Conservation (phyloP, 2,888 invertebrate genomes). For the Syrphus vitripennis region DNA sequence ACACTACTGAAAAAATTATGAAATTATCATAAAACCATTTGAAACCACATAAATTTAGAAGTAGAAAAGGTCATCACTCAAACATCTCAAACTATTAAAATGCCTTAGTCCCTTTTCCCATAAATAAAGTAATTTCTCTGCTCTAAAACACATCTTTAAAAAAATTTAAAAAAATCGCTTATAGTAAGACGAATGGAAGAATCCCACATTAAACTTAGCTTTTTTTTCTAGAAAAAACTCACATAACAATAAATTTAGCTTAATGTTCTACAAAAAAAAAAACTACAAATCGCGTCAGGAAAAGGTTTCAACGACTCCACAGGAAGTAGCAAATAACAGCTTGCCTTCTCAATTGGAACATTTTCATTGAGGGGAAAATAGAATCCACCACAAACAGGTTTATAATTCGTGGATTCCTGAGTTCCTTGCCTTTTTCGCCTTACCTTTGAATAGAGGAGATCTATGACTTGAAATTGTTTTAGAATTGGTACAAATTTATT, state of each 20-base stretch:
- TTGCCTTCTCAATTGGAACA: constrained; percentile 60
- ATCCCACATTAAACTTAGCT: neutral
- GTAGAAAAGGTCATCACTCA: too few species aligned
- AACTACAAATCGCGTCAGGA: constrained; percentile 16
- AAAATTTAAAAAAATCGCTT: neutral
- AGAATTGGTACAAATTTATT: constrained; percentile 60
- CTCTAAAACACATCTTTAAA: constrained; percentile 7
- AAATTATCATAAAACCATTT: too few species aligned
- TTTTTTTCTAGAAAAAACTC: neutral
- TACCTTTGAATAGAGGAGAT: neutral
- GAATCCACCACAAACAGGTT: constrained; percentile 29
- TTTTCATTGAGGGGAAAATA: constrained; percentile 43
- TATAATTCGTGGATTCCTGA: constrained; percentile 19
- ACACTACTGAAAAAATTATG: too few species aligned
- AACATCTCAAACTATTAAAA: constrained; percentile 28
- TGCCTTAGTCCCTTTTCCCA: constrained; percentile 38
- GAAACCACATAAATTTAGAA: too few species aligned
- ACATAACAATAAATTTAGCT: constrained; percentile 60
- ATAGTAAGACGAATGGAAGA: neutral
- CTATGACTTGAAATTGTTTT: constrained; percentile 31
- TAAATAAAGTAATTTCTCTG: constrained; percentile 45
- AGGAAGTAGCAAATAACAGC: constrained; percentile 18
- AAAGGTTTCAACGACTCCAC: constrained; percentile 31
- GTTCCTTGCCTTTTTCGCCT: neutral
- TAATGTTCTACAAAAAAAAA: constrained; percentile 61